These are phyloP conservation scores for Oreochromis niloticus DNA, from an alignment of 2,113 vertebrate species.

Conservation along the genomic window DNA sequence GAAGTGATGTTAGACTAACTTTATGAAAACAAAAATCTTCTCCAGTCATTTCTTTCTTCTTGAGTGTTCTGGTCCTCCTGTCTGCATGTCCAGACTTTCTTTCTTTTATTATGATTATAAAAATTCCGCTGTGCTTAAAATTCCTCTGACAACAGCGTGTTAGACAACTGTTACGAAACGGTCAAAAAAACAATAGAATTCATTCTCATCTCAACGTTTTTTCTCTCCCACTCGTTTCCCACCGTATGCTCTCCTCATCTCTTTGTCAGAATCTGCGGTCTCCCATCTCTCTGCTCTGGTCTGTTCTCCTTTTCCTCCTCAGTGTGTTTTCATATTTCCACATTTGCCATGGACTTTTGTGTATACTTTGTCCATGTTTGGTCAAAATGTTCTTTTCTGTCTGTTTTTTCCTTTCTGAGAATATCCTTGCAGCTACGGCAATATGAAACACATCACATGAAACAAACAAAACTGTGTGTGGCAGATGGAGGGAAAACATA, in stretches of 20 bases:
- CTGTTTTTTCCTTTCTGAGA: neutral
- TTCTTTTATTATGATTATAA: neutral
- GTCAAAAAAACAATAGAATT: neutral
- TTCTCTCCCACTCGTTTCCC: neutral
- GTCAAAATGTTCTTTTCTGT: neutral
- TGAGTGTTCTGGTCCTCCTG: neutral
- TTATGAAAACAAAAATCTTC: neutral
- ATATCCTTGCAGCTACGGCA: neutral
- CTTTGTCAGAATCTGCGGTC: neutral
- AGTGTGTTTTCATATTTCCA: neutral
- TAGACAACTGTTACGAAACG: neutral
- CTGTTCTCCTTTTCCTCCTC: neutral
- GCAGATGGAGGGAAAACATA: neutral
- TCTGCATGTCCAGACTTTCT: neutral
- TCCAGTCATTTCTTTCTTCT: neutral
- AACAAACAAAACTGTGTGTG: neutral
- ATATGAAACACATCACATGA: neutral
- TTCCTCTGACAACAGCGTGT: neutral
- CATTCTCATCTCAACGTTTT: neutral
- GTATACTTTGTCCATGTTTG: neutral
- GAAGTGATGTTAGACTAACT: neutral
- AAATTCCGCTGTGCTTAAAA: neutral
- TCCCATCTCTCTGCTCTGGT: neutral
- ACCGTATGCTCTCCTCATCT: neutral
- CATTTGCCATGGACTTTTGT: neutral